Evolutionary conservation across 2,888 invertebrate species (phyloP).

Genomic region (Calliphora vomitoria): DNA sequence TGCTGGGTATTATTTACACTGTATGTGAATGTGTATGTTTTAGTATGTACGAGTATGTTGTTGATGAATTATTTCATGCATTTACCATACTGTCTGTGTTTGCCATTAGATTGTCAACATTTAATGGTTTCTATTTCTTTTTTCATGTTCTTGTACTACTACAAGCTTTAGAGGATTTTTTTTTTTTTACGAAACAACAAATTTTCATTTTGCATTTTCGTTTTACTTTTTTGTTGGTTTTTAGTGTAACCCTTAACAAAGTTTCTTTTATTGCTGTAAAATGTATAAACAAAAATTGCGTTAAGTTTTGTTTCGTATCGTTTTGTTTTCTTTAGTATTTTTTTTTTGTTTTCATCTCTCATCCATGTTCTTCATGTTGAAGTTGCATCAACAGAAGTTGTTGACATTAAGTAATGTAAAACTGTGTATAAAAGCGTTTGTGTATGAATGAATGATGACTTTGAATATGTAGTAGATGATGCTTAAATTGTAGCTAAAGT

Average conservation of each 20-base stretch:
- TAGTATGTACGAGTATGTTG: slow-evolving; percentile 7
- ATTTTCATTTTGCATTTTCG: slow-evolving; percentile 42
- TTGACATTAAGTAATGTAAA: slow-evolving; percentile 71
- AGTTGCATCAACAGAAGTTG: slow-evolving; percentile 65
- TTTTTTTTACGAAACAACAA: slow-evolving; percentile 28
- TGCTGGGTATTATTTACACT: too few relatives aligned
- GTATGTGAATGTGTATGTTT: slow-evolving; percentile 9
- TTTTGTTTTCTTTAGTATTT: slow-evolving; percentile 28
- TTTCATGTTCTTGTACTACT: slow-evolving; percentile 18
- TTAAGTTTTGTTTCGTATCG: slow-evolving; percentile 52
- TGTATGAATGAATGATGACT: slow-evolving; percentile 72
- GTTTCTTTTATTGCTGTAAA: slow-evolving; percentile 47
- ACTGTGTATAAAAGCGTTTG: slow-evolving; percentile 59
- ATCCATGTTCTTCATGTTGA: slow-evolving; percentile 47
- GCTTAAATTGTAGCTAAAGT: slow-evolving; percentile 70
- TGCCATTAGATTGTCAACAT: slow-evolving; percentile 66
- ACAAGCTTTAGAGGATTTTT: slow-evolving; percentile 14
- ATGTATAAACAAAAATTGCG: slow-evolving; percentile 58
- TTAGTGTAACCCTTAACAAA: slow-evolving; percentile 43
- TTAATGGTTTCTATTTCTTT: slow-evolving; percentile 50
- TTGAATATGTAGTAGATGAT: slow-evolving; percentile 67
- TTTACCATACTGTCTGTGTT: slow-evolving; percentile 59
- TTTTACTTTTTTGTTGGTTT: background rate
- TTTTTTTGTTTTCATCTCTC: slow-evolving; percentile 4
- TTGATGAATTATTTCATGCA: slow-evolving; percentile 65